Base-by-base conservation (phyloP, 2,113 vertebrate genomes). In the Euleptes europaea region DNA sequence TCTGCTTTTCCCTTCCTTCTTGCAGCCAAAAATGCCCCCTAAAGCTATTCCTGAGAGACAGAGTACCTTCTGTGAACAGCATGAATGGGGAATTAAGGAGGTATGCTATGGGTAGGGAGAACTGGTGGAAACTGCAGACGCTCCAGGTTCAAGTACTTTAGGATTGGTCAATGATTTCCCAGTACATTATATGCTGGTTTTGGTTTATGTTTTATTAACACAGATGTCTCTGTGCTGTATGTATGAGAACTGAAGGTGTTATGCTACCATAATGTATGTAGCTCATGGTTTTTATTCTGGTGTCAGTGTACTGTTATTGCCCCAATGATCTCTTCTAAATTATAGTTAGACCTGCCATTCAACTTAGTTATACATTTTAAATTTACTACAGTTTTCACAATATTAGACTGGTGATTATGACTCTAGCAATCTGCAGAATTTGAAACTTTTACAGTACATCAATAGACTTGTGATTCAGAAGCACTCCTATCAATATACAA, bases 391-490 rank as follows among this genome's bases (percentile, higher is more conserved):
- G 47, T 54, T 40, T 83, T 51, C 78, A 75, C 33, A 57, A 76
- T 21, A 74, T 44, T 84, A 38, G 82, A 70, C 28, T 38, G 47
- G 35, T 65, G 2, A 66, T 42, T 70, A 79, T 33, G 44, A 74
- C 42, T 74, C 35, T 60, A 15, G 9, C 60, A 67, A 60, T 26
- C 15, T 0, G 0, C 74, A 82, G 57, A 75, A 57, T 60, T 80
- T 75, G 84, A 80, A 35, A 73, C 3, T 6, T 83, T 88, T 91
- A 78, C 82, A 86, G 74, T 81, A 31, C 40, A 83, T 51, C 84
- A 74, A 63, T 60, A 84, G 0, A 80, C 2, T 9, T 88, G 17
- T 42, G 82, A 67, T 78, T 86, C 86, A 84, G 17, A 38, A 89
- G 12, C 23, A n/a, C 66, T 65, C 63, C 4, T 82, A 47, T 84